Base-by-base conservation (phyloP, 2,113 vertebrate genomes). In the Hippolais icterina region DNA sequence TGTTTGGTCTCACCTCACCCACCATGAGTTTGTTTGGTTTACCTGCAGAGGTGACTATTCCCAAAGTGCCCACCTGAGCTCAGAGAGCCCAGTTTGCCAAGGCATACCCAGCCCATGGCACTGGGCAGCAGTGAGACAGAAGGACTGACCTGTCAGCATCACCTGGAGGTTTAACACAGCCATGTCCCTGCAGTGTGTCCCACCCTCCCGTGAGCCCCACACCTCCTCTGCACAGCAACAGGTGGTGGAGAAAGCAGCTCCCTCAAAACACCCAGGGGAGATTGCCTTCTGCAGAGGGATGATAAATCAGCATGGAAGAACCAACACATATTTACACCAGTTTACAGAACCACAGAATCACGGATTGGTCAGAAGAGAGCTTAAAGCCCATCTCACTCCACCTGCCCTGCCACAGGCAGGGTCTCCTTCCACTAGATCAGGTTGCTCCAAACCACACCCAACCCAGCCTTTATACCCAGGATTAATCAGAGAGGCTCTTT, bases 61-160 rank as follows among this genome's bases (percentile, higher is more conserved):
- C 53, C 52, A 3, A n/a, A 60, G 64, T 29, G 35, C 28, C 33
- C 46, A 56, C 3, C 15, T 0, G 7, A 57, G 2, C 1, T 24
- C 78, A 46, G 37, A 31, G 35, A 35, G 13, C 3, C 28, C 47
- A 66, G 35, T 37, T 87, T 41, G 47, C 29, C 42, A 18, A 42
- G 4, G 37, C 33, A 72, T 66, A n/a, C 31, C 41, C 4, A 1
- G 42, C 2, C 2, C 2, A 3, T 0, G 3, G 47, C 0, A 0
- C 61, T 33, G 68, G 42, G 44, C 33, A 46, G 50, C 27, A 35
- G 61, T 13, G 18, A 39, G 18, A 23, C 29, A 66, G 54, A 37
- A 52, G 46, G 33, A 18, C 8, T 37, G 22, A 0, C 17, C 31
- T 61, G 69, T 65, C 76, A 78, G 18, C 46, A 49, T 64, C 42